Conservation (phyloP, 2,113 vertebrate species). For the Ellobius talpinus region DNA sequence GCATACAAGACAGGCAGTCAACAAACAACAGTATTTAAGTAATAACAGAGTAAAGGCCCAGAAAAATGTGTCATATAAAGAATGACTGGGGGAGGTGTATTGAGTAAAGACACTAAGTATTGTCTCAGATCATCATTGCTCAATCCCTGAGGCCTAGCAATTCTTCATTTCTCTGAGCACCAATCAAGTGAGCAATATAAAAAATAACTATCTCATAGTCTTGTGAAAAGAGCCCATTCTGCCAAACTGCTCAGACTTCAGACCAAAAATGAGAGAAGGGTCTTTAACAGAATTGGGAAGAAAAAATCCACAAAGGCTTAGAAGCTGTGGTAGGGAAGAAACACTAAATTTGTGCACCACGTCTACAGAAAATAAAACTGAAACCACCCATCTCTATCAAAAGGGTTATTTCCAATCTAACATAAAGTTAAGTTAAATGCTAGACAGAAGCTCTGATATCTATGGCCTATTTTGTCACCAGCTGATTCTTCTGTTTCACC, state of each 20-base stretch:
- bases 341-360: background rate
- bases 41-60: background rate
- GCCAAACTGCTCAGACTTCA: background rate
- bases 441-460: background rate
- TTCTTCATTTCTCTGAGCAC: background rate
- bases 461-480: background rate
- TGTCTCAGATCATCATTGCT: background rate
- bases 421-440: background rate
- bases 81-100: rapidly evolving
- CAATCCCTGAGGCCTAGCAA: background rate
- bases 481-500: background rate
- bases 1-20: background rate
- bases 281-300: background rate
- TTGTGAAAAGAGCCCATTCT: background rate
- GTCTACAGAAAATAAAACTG: background rate
- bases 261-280: background rate
- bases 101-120: background rate
- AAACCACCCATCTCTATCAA: background rate
- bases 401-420: background rate
- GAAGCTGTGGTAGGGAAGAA: background rate
- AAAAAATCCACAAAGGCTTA: conserved; percentile 31
- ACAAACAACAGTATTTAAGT: background rate
- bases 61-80: background rate
- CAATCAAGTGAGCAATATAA: background rate
- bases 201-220: background rate